Conservation (phyloP, 2,797 vertebrate species). For the Chelonia mydas region DNA sequence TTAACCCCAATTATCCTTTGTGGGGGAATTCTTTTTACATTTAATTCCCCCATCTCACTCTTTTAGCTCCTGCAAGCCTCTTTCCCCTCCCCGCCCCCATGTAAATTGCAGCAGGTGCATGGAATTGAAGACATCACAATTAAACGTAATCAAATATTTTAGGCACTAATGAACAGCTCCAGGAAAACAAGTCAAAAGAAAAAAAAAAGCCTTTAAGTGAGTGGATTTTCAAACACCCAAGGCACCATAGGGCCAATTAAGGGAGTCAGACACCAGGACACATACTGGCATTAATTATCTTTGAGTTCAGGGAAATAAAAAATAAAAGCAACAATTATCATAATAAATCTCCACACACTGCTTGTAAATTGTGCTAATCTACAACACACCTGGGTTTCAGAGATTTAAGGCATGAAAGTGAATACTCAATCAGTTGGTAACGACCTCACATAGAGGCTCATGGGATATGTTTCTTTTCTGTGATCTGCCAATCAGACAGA, state of each 20-base stretch:
- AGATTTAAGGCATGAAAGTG: conserved; percentile 72
- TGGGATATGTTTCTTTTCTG: conserved; percentile 60
- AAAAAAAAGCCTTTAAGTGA: conserved; percentile 73
- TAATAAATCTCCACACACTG: conserved; percentile 84
- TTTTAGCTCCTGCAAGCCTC: conserved; percentile 75
- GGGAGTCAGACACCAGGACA: conserved; percentile 86
- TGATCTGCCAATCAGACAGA: conserved; percentile 70
- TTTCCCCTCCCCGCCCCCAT: conserved; percentile 60
- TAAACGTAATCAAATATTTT: conserved; percentile 88
- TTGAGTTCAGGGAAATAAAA: conserved; percentile 86
- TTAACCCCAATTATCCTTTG: conserved; percentile 84
- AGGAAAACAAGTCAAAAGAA: conserved; percentile 83
- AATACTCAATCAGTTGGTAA: conserved; percentile 72
- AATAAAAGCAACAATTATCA: conserved; percentile 88
- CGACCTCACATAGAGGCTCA: conserved; percentile 47
- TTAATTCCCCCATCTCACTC: conserved; percentile 70
- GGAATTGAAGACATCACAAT: conserved; percentile 85
- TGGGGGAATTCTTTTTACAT: conserved; percentile 78
- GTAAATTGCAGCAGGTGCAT: conserved; percentile 85
- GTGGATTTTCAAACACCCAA: conserved; percentile 84
- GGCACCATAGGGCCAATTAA: conserved; percentile 84
- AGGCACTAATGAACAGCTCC: conserved; percentile 86
- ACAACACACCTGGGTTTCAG: conserved; percentile 82
- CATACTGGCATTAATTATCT: conserved; percentile 87
- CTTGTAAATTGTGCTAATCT: conserved; percentile 82